Evolutionary conservation across 2,888 invertebrate genomes (phyloP).

Genomic region (Drosophila nigricruria): DNA sequence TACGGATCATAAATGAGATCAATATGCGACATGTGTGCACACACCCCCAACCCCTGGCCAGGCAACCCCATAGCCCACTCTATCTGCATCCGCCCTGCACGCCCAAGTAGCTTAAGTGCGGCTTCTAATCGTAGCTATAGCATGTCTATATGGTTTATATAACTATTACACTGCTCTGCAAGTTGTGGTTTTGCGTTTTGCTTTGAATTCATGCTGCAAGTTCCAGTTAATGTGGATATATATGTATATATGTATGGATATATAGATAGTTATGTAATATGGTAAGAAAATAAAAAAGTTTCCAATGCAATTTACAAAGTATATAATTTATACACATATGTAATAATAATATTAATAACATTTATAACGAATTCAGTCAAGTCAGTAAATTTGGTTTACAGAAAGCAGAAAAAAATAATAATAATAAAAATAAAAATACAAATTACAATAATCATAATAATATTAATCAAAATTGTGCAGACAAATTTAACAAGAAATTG

Average conservation of each 20-base stretch:
- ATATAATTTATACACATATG: slow-evolving; percentile 63
- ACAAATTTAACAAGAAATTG: slow-evolving; percentile 41
- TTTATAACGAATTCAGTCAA: slow-evolving; percentile 81
- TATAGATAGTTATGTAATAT: slow-evolving; percentile 16
- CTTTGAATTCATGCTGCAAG: slow-evolving; percentile 11
- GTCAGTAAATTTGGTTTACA: slow-evolving; percentile 80
- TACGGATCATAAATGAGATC: slow-evolving; percentile 69
- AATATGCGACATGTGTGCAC: slow-evolving; percentile 61
- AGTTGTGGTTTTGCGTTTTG: slow-evolving; percentile 13
- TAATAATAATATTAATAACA: slow-evolving; percentile 77
- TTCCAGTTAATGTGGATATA: slow-evolving; percentile 10
- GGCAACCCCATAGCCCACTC: not conserved
- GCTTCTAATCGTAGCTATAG: slow-evolving; percentile 15
- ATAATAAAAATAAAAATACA: slow-evolving; percentile 34
- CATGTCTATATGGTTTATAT: slow-evolving; percentile 1
- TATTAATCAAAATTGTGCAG: slow-evolving; percentile 40
- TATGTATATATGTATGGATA: slow-evolving; percentile 6
- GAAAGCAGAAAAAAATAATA: slow-evolving; percentile 69
- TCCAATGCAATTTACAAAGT: slow-evolving; percentile 70
- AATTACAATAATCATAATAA: slow-evolving; percentile 34
- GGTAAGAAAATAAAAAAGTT: slow-evolving; percentile 43
- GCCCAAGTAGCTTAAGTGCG: slow-evolving; percentile 46
- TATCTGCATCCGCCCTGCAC: slow-evolving; percentile 14
- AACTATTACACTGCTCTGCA: slow-evolving; percentile 36
- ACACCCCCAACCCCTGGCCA: not conserved